Conservation (phyloP, 1,140 invertebrate species). For the Campodea augens region DNA sequence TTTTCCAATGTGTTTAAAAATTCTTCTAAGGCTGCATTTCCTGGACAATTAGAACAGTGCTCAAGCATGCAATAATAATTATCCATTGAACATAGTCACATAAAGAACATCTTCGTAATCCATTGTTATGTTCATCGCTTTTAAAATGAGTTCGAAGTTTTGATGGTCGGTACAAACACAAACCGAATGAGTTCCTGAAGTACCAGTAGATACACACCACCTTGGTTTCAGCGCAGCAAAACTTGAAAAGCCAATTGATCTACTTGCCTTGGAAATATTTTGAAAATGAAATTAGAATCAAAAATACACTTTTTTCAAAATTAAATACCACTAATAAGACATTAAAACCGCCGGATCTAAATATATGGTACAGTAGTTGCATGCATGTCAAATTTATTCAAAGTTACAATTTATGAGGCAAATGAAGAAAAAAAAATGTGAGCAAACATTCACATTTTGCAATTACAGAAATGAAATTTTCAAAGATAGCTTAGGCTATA, state of each 20-base stretch:
- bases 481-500: too few relatives aligned
- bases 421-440: too few relatives aligned
- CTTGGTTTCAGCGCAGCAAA: slow-evolving; percentile 2
- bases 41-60: neutral
- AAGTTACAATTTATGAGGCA: too few relatives aligned
- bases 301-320: too few relatives aligned
- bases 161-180: neutral
- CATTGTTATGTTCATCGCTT: neutral
- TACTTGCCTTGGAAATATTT: too few relatives aligned
- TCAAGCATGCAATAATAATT: neutral
- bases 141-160: neutral
- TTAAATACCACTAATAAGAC: too few relatives aligned
- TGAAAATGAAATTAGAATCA: too few relatives aligned
- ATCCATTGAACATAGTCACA: neutral
- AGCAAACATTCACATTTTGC: too few relatives aligned
- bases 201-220: neutral
- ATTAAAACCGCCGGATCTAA: too few relatives aligned
- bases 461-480: too few relatives aligned
- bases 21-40: neutral
- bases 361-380: too few relatives aligned
- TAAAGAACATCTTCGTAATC: neutral
- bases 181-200: neutral
- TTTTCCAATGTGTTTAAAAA: neutral
- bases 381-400: too few relatives aligned
- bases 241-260: slow-evolving; percentile 7